Base-by-base conservation (phyloP, 2,113 vertebrate species). In the Monarcha castaneiventris region DNA sequence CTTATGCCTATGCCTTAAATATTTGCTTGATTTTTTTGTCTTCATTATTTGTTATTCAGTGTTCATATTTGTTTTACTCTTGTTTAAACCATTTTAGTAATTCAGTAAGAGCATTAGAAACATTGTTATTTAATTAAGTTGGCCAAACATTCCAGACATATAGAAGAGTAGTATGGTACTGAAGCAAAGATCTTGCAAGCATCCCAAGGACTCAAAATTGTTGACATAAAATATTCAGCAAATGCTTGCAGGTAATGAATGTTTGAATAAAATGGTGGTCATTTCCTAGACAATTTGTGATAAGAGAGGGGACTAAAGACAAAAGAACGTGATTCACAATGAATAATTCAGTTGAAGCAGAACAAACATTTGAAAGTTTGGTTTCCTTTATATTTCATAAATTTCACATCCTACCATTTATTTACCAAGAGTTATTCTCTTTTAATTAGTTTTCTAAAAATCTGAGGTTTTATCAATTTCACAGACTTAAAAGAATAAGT, bases 141-240 rank as follows among this genome's bases (percentile, higher is more conserved):
- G 37, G 30, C 35, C n/a, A 83, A 88, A 80, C 32, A 30, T 73
- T 68, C 7, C 46, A 76, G 82, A 54, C 43, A 56, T 64, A 82
- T 72, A 49, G 39, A 48, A 19, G 8, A 52, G 10, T 49, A 55
- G 4, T 49, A 1, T 37, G n/a, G 32, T 54, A 29, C 8, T 25
- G 27, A 85, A n/a, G 37, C 13, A 41, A 54, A 81, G 27, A 33
- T 74, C 86, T 84, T 86, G 32, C 43, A 74, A 69, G 41, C 46
- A 41, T 69, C 7, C 37, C 23, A 27, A 64, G 33, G 64, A 63
- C 10, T 59, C 25, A 66, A 77, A 84, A 76, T 59, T 90, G 27
- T 89, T 95, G 68, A 86, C 83, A 92, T 72, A 72, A 97, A 89
- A 74, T 93, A 73, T 80, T 95, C 76, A 92, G 63, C 52, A 94